These are phyloP conservation scores for Decapterus maruadsi DNA, from an alignment of 2,797 vertebrate species.

Conservation along the genomic window DNA sequence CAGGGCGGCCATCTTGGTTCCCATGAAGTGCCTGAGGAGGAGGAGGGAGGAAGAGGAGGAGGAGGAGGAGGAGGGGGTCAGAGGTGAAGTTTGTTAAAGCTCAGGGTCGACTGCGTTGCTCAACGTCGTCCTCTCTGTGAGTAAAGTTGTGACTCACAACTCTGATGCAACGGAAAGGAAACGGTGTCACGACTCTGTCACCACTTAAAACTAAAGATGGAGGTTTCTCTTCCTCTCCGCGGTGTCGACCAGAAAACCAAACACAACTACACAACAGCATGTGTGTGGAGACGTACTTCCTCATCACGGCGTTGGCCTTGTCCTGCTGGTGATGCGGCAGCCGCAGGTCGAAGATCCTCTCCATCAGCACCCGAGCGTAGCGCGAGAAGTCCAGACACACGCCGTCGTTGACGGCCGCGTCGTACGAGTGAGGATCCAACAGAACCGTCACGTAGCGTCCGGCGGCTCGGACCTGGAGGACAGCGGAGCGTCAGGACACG, in stretches of 20 bases:
- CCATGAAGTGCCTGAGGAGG: constrained; percentile 85
- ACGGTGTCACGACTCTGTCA: neutral
- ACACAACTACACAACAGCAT: too few species aligned
- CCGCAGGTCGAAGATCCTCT: constrained; percentile 89
- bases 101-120: neutral
- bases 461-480: constrained; percentile 86
- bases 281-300: constrained; percentile 52
- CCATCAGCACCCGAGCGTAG: constrained; percentile 90
- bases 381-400: constrained; percentile 86
- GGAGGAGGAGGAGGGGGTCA: constrained; percentile 13
- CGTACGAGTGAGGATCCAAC: constrained; percentile 90
- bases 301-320: constrained; percentile 85
- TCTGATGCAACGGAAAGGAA: neutral
- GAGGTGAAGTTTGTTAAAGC: neutral
- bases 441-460: constrained; percentile 90
- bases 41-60: neutral
- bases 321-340: constrained; percentile 83
- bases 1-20: constrained; percentile 78
- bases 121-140: too few species aligned
- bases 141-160: neutral
- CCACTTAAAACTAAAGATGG: too few species aligned
- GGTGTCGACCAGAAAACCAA: too few species aligned
- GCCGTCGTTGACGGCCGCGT: constrained; percentile 83
- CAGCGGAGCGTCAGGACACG: neutral
- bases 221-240: neutral